phyloP scores from a whole-genome alignment of 2,888 invertebrate species.

The Melanophora roralis region DNA sequence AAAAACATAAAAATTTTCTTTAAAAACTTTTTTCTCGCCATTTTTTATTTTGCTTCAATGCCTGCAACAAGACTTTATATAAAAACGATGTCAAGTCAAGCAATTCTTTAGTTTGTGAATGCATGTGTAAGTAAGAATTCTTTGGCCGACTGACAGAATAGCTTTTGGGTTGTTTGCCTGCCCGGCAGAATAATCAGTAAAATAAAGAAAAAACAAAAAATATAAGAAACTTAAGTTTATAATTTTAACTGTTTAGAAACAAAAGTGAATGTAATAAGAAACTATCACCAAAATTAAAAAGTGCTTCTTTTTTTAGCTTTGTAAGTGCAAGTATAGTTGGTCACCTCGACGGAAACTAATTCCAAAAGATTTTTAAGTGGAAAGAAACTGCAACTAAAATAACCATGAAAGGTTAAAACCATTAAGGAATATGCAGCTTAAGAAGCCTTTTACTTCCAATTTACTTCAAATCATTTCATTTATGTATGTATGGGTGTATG shows the following conservation, averaged over 20 bases:
- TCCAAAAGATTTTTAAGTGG: slow-evolving; percentile 32
- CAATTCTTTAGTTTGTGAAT: too few relatives aligned
- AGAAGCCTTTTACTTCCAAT: slow-evolving; percentile 53
- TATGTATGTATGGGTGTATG: too few relatives aligned
- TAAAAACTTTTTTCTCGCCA: slow-evolving; percentile 41
- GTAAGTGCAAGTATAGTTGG: not conserved
- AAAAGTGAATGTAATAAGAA: slow-evolving; percentile 25
- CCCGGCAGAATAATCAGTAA: slow-evolving; percentile 13
- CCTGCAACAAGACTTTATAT: slow-evolving; percentile 9
- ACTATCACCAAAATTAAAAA: slow-evolving; percentile 59
- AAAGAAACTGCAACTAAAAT: slow-evolving; percentile 43
- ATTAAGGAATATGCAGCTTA: slow-evolving; percentile 34
- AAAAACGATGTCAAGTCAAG: not conserved
- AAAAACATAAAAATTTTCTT: slow-evolving; percentile 42
- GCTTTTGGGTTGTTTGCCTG: not conserved
- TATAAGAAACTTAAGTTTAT: slow-evolving; percentile 21
- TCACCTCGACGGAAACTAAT: slow-evolving; percentile 17
- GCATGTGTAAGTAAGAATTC: too few relatives aligned
- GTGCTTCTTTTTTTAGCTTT: slow-evolving; percentile 18
- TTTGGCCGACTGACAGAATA: slow-evolving; percentile 1
- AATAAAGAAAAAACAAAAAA: not conserved
- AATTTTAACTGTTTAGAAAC: slow-evolving; percentile 14
- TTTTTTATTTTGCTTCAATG: not conserved
- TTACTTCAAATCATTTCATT: slow-evolving; percentile 28
- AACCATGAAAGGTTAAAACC: slow-evolving; percentile 56